Base-by-base conservation (phyloP, 1,140 invertebrate species). In the Mesaphorura yosii region DNA sequence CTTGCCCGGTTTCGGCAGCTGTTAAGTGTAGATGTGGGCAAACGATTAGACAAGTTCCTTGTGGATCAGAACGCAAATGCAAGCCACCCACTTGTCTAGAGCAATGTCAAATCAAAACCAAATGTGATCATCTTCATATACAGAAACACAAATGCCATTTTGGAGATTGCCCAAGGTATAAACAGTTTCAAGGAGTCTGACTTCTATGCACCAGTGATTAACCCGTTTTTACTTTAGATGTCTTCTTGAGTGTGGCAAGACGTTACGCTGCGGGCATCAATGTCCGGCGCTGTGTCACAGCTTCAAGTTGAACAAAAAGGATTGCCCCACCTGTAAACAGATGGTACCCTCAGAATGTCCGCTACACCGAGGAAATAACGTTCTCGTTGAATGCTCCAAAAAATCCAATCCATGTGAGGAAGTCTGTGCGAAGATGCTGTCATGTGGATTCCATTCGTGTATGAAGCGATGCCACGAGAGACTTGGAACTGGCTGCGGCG, bases 101-200 rank as follows among this genome's bases (percentile, higher is more conserved):
- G 5, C 22, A 31, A 10, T 48, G 46, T 48, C 20, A 48, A 10
- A 27, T 48, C 15, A 48, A 37, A 22, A 48, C 86, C 25, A 79
- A 82, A 40, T 93, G 90, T 67, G 80, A 88, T 60, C 87, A 92
- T 66, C 70, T 76, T 37, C 75, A 70, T 57, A 71, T 78, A 14
- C 74, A 83, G 51, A 75, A 75, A 12, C 90, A 95, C 68, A 74
- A 75, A 23, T 95, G 90, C 66, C 90, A 95, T 68, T 87, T 86
- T 68, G 86, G 84, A 0, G 74, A 80, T 12, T 95, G 90, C 70
- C 88, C 88, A 7, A 78, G 82, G 0, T 95, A 90, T 67, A 73
- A 71, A 31, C 79, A 84, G 64, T 69, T 78, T 15, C 94, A 90
- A 69, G 70, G 69, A 0, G 79, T n/a, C n/a, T n/a, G n/a, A n/a